Evolutionary conservation across 92 coral and sea anemone species (phyloP).

Genomic region (Meandrina meandrites): DNA sequence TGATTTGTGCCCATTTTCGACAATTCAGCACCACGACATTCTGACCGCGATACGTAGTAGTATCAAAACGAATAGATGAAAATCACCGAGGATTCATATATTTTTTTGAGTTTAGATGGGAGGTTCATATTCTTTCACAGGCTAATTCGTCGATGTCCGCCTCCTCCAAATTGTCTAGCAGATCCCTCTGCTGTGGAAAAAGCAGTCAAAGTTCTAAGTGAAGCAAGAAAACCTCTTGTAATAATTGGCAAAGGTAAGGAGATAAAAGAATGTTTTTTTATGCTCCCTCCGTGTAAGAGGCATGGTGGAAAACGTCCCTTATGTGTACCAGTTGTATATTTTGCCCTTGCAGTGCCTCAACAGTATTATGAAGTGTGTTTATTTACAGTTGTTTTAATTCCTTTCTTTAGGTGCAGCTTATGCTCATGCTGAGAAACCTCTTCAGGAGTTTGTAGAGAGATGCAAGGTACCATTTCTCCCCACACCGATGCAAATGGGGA

Average conservation of each 20-base stretch:
- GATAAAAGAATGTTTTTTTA: too few relatives aligned
- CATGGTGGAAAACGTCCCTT: too few relatives aligned
- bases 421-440: conserved; percentile 79
- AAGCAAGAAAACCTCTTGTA: conserved; percentile 81
- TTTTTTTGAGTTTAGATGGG: too few relatives aligned
- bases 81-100: too few relatives aligned
- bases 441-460: conserved; percentile 73
- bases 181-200: conserved; percentile 71
- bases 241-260: conserved; percentile 88
- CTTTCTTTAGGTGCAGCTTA: conserved; percentile 78
- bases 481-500: conserved; percentile 99
- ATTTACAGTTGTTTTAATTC: background rate
- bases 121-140: background rate
- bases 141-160: conserved; percentile 26
- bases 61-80: too few relatives aligned
- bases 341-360: too few relatives aligned
- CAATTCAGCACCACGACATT: too few relatives aligned
- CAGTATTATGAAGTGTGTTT: background rate
- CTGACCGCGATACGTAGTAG: too few relatives aligned
- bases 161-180: conserved; percentile 91
- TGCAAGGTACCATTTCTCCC: conserved; percentile 87
- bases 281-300: too few relatives aligned
- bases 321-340: too few relatives aligned
- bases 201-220: conserved; percentile 65
- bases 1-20: too few relatives aligned